phyloP scores from a whole-genome alignment of 2,797 vertebrate species.

The Heteromormyrus szaboi region DNA sequence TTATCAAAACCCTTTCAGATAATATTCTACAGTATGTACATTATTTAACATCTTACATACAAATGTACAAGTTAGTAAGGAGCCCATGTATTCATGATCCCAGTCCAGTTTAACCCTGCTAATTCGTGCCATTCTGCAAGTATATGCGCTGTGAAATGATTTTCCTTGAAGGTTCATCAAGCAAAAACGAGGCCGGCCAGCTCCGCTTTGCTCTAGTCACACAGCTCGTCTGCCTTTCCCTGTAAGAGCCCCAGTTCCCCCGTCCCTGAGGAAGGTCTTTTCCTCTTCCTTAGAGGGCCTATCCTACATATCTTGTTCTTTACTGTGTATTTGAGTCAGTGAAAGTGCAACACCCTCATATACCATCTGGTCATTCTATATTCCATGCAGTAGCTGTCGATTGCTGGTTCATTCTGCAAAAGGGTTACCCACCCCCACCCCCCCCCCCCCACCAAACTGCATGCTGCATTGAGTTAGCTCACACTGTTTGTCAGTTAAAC shows the following conservation, averaged over 20 bases:
- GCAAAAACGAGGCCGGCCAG: not conserved
- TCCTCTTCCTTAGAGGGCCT: not conserved
- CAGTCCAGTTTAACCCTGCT: not conserved
- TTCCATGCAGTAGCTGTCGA: not conserved
- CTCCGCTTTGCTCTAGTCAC: not conserved
- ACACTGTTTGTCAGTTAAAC: slow-evolving; percentile 43
- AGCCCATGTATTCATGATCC: slow-evolving; percentile 7
- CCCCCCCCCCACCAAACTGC: slow-evolving; percentile 30
- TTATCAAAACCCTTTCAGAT: slow-evolving; percentile 64
- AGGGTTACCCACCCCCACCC: no score
- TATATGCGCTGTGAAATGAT: slow-evolving; percentile 34
- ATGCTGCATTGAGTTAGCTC: slow-evolving; percentile 61
- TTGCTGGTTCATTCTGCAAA: not conserved
- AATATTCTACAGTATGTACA: slow-evolving; percentile 56
- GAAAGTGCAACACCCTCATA: not conserved
- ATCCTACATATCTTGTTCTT: not conserved
- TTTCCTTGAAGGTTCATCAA: not conserved
- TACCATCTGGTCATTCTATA: not conserved
- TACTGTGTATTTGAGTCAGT: not conserved
- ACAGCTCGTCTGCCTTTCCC: not conserved
- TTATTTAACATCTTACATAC: slow-evolving; percentile 66
- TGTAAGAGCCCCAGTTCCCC: not conserved
- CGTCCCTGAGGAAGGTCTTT: not conserved
- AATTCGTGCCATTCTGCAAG: not conserved
- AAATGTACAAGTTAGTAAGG: slow-evolving; percentile 63